Evolutionary conservation across 2,888 invertebrate species (phyloP).

Genomic region (Ephialtes manifestator): DNA sequence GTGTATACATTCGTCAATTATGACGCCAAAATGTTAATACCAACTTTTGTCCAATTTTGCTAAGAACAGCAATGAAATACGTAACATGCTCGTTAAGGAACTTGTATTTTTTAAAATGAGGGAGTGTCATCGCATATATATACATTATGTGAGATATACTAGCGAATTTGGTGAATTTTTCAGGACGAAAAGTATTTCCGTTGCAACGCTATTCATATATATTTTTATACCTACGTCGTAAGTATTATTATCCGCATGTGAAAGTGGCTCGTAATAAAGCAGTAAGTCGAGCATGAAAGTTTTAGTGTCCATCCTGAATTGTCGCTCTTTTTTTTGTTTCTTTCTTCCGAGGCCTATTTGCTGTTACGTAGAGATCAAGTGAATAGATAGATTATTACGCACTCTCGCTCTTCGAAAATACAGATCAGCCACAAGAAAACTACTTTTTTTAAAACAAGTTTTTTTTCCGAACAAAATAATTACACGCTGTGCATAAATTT

Average conservation of each 20-base stretch:
- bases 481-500: not conserved
- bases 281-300: conserved; percentile 47
- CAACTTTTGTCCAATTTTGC: conserved; percentile 25
- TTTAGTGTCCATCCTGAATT: conserved; percentile 2
- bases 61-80: conserved; percentile 4
- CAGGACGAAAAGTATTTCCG: conserved; percentile 1
- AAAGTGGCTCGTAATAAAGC: conserved; percentile 47
- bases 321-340: conserved; percentile 11
- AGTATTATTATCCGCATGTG: conserved; percentile 42
- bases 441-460: not conserved
- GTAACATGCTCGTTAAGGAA: conserved; percentile 11
- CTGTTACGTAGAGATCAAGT: conserved; percentile 10
- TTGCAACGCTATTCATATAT: not conserved
- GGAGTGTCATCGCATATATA: not conserved
- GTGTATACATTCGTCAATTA: not conserved
- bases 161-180: conserved; percentile 21
- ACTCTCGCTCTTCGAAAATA: not conserved
- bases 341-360: not conserved
- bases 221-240: conserved; percentile 8
- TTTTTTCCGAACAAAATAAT: not conserved
- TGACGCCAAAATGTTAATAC: conserved; percentile 21
- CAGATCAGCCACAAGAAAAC: not conserved
- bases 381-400: not conserved
- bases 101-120: not conserved
- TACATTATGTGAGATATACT: not conserved